Base-by-base conservation (phyloP, 2,888 invertebrate genomes). In the Gasteruption jaculator region DNA sequence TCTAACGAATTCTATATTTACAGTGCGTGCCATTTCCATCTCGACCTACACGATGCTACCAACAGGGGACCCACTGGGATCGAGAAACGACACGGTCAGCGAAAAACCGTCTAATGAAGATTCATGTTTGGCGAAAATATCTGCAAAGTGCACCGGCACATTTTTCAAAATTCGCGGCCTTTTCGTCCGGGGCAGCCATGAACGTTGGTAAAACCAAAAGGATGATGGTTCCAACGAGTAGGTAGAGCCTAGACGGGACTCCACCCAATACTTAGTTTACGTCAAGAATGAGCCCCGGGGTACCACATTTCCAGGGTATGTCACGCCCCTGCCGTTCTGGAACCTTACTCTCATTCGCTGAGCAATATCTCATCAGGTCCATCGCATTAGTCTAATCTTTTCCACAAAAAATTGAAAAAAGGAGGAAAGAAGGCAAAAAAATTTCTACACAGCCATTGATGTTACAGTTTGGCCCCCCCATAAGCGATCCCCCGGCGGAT, bases 271-370 rank as follows among this genome's bases (percentile, higher is more conserved):
- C 66, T 79, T 78, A 78, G 77, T 79, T 77, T 76, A 75, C 71
- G 68, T 70, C 70, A 68, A 52, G 64, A 71, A 71, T 71, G 56
- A 58, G 58, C 61, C 61, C 61, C 59, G 60, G 71, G 70, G 71
- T 76, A 78, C 78, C 76, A 44, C 75, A 76, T 77, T 76, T 75
- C 76, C 73, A 63, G 73, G 79, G 79, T 76, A 76, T 73, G 64
- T 54, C 70, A 64, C 74, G 70, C 73, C 72, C 70, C 65, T 71
- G 75, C 71, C 70, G 74, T 74, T 54, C 58, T 52, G 45, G 55
- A 51, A 57, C 54, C 56, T 67, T 57, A 60, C 60, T 76, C 78
- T 76, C 72, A 72, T 65, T 70, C 67, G 70, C 61, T 64, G 63
- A 68, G 57, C 68, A 65, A 70, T 67, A 58, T 68, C 63, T 68